Conservation (phyloP, 2,113 vertebrate species). For the Triplophysa dalaica region DNA sequence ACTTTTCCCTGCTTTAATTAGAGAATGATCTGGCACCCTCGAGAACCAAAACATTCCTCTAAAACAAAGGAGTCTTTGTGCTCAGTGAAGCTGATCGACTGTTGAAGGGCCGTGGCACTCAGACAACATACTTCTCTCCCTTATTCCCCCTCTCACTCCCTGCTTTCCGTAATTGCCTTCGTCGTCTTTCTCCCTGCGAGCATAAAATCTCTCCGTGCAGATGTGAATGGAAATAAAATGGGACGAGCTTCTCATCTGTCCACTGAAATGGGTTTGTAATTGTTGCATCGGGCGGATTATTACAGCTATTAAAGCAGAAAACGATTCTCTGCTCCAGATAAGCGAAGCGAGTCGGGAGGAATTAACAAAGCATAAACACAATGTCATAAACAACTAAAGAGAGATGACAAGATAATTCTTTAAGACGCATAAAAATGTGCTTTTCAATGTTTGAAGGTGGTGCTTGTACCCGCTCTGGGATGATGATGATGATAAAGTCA, state of each 20-base stretch:
- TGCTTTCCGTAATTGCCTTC: slow-evolving; percentile 63
- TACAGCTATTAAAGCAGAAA: slow-evolving; percentile 50
- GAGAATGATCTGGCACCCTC: slow-evolving; percentile 45
- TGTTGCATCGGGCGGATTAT: slow-evolving; percentile 56
- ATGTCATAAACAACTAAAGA: slow-evolving; percentile 14
- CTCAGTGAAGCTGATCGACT: slow-evolving; percentile 42
- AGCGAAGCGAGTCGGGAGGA: slow-evolving; percentile 6
- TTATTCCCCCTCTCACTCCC: slow-evolving; percentile 13
- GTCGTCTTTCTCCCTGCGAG: slow-evolving; percentile 45
- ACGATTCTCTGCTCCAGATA: slow-evolving; percentile 43
- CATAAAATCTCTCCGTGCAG: slow-evolving; percentile 19
- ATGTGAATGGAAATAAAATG: slow-evolving; percentile 56
- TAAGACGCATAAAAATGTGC: not conserved
- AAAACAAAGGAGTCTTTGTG: slow-evolving; percentile 51
- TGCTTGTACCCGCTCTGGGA: slow-evolving; percentile 83
- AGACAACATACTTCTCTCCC: slow-evolving; percentile 52
- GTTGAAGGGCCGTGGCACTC: slow-evolving; percentile 46
- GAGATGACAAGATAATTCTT: slow-evolving; percentile 11
- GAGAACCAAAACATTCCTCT: slow-evolving; percentile 35
- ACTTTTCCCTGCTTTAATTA: slow-evolving; percentile 59
- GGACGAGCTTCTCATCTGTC: slow-evolving; percentile 62
- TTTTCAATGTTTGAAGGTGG: not conserved
- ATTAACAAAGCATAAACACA: slow-evolving; percentile 19
- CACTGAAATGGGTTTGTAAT: slow-evolving; percentile 66
- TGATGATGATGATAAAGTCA: slow-evolving; percentile 42